These are phyloP conservation scores for Seriola rivoliana DNA, from an alignment of 2,113 vertebrate species.

Conservation along the genomic window DNA sequence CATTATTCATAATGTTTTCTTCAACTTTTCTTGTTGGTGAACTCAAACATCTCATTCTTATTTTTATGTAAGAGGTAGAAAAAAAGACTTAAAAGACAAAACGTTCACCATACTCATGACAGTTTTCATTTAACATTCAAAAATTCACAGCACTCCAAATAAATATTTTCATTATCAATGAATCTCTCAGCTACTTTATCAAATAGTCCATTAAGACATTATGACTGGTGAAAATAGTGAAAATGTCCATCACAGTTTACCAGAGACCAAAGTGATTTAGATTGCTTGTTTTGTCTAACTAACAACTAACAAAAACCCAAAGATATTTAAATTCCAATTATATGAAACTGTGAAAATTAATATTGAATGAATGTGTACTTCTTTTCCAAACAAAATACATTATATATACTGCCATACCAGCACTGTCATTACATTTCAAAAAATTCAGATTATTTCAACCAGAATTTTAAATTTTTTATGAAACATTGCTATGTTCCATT, in stretches of 20 bases:
- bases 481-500: constrained; percentile 33
- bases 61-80: neutral
- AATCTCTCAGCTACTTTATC: neutral
- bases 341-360: neutral
- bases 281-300: neutral
- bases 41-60: neutral
- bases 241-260: neutral
- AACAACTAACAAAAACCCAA: neutral
- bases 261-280: neutral
- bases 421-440: constrained; percentile 12
- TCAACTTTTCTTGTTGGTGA: neutral
- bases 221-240: neutral
- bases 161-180: neutral
- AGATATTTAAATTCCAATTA: neutral
- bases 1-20: neutral
- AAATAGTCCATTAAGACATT: neutral
- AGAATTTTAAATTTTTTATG: constrained; percentile 40
- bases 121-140: neutral
- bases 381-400: neutral
- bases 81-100: neutral
- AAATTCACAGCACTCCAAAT: neutral
- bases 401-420: neutral
- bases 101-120: neutral
- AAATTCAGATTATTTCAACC: constrained; percentile 26
- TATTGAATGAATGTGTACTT: neutral